A percentile compares a stretch with the other conserved stretches of the same genome.
Conservation (phyloP, 2,888 invertebrate species). For the Cheilosia pagana region DNA sequence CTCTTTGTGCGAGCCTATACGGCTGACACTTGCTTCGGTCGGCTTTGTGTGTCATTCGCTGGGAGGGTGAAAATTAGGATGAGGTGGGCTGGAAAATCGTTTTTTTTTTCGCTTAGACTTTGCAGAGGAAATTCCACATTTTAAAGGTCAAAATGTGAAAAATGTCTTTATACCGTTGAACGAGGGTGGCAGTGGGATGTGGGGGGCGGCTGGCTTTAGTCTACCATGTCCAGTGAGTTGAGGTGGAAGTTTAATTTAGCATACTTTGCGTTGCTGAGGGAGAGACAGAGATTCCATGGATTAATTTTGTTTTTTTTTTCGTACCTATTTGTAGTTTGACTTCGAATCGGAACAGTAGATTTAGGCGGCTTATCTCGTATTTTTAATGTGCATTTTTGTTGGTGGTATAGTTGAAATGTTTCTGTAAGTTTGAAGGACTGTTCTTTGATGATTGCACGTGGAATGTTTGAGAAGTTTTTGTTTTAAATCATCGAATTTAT, state of each 20-base stretch:
- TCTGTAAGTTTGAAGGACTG: background rate
- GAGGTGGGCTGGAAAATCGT: conserved; percentile 40
- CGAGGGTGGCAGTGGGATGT: background rate
- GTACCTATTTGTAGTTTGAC: conserved; percentile 7
- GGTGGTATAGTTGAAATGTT: background rate
- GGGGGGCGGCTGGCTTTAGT: background rate
- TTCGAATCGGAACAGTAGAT: conserved; percentile 17
- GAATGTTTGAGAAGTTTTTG: too few species aligned
- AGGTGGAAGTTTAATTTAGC: conserved; percentile 71
- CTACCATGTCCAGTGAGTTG: conserved; percentile 50
- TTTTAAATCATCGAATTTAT: too few species aligned
- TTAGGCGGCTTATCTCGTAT: conserved; percentile 31
- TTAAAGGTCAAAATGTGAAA: conserved; percentile 74
- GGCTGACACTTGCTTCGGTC: conserved; percentile 14
- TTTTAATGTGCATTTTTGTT: conserved; percentile 2
- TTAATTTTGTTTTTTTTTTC: conserved; percentile 19
- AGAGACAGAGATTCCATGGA: conserved; percentile 42
- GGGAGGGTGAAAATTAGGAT: conserved; percentile 10
- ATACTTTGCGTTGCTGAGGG: conserved; percentile 55
- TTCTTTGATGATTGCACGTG: too few species aligned
- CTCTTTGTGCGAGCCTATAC: background rate
- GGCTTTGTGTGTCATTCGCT: background rate
- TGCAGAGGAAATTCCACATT: conserved; percentile 59
- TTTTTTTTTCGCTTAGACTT: conserved; percentile 33
- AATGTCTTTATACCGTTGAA: conserved; percentile 68